Base-by-base conservation (phyloP, 2,113 vertebrate genomes). In the Sander lucioperca region DNA sequence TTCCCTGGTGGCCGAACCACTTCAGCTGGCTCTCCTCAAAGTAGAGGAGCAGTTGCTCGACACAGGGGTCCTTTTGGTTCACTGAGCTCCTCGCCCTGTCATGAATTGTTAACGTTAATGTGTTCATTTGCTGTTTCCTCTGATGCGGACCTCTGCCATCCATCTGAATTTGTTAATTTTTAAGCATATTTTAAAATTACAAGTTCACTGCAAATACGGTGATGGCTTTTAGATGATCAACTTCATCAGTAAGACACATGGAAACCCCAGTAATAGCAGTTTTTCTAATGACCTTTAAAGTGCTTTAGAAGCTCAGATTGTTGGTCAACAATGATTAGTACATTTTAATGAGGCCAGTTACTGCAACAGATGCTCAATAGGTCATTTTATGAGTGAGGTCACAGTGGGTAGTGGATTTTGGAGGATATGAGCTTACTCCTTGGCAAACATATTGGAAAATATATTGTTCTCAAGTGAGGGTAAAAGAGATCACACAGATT, bases 341-440 rank as follows among this genome's bases (percentile, higher is more conserved):
- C 16, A 62, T 79, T 53, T 77, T 84, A 82, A 86, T 84, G 66
- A 75, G 51, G 70, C 53, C 16, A 27, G 65, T 68, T 83, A 36
- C 54, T 65, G 57, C 54, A 70, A 47, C 63, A 86, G 30, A 74
- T 77, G 57, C 54, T 70, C 67, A 56, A 23, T 39, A 12, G 70
- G 69, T 77, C 47, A 59, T 75, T 79, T 54, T 75, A 62, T 50
- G 43, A 18, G 63, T 63, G 53, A 58, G 43, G 72, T 72, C 5
- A 5, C 63, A 45, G 63, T 51, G 33, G 21, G 50, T 43, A n/a
- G 43, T 67, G 47, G 36, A 12, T 82, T 80, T 83, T 74, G 14
- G 50, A 75, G 79, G 3, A 16, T 63, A 57, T 82, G 64, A 61
- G 16, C 65, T 69, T 21, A 77, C 62, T 77, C 36, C 39, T 58